Percentiles rank a stretch among this genome's conserved stretches.
Conservation (phyloP, 1,140 invertebrate species). For the Acromyrmex heyeri region DNA sequence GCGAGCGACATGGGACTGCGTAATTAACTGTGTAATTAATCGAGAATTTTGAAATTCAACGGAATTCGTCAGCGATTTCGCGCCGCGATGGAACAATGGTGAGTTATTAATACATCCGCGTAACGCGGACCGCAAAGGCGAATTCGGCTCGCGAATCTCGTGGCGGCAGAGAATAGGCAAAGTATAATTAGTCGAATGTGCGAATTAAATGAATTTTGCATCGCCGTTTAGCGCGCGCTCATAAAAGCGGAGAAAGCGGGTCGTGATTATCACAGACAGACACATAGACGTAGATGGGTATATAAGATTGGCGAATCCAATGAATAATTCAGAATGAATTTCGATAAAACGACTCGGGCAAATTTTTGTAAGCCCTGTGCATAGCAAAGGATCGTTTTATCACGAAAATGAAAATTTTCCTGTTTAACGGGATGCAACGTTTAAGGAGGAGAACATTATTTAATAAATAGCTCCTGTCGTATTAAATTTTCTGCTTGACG, state of each 20-base stretch:
- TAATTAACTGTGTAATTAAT: constrained; percentile 59
- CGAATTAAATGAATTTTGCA: constrained; percentile 61
- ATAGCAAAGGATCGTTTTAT: not conserved
- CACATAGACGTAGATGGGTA: not conserved
- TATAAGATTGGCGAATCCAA: constrained; percentile 12
- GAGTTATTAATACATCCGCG: constrained; percentile 54
- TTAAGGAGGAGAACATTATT: not conserved
- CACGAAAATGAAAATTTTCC: not conserved
- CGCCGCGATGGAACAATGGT: constrained; percentile 25
- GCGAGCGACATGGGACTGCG: constrained; percentile 14
- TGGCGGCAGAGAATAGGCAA: constrained; percentile 25
- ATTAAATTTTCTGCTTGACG: constrained; percentile 14
- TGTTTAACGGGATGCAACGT: constrained; percentile 14
- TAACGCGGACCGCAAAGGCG: constrained; percentile 26
- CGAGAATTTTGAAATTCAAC: constrained; percentile 49
- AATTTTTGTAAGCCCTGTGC: not conserved
- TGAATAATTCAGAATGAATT: constrained; percentile 48
- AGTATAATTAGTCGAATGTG: constrained; percentile 60
- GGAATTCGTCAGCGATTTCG: constrained; percentile 52
- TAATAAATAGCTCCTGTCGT: constrained; percentile 20
- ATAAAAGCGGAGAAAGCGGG: constrained; percentile 13
- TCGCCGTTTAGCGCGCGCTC: constrained; percentile 42
- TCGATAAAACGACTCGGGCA: not conserved
- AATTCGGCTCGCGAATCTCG: not conserved
- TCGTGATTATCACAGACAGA: constrained; percentile 14